Conservation (phyloP, 1,140 invertebrate species). For the Rhynchophorus ferrugineus region DNA sequence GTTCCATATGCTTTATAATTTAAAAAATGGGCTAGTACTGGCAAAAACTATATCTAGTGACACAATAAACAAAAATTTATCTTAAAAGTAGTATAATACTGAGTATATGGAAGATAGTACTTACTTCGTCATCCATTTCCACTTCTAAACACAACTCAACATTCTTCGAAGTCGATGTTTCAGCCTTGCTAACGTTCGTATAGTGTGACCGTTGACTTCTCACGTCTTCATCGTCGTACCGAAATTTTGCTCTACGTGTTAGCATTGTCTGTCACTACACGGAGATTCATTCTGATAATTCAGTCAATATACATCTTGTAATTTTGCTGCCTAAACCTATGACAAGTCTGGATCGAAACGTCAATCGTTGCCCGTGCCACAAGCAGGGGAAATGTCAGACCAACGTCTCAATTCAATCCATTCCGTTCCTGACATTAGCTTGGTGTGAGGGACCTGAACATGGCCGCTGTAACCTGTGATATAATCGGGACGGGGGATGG, state of each 20-base stretch:
- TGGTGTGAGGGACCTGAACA: slow-evolving; percentile 1
- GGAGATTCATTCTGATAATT: slow-evolving; percentile 16
- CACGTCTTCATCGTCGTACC: slow-evolving; percentile 19
- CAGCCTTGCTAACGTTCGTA: slow-evolving; percentile 13
- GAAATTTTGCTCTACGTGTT: slow-evolving; percentile 23
- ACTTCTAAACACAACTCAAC: slow-evolving; percentile 27
- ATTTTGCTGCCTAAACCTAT: slow-evolving; percentile 12
- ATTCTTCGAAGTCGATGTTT: slow-evolving; percentile 18
- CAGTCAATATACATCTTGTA: slow-evolving; percentile 9
- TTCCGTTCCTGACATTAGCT: background rate
- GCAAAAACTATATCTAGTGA: no score
- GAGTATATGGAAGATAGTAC: no score
- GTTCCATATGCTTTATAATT: no score
- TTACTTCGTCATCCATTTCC: slow-evolving; percentile 29
- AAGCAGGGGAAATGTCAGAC: background rate
- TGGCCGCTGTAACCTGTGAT: slow-evolving; percentile 14
- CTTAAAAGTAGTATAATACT: no score
- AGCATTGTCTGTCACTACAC: slow-evolving; percentile 15
- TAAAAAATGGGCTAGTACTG: no score
- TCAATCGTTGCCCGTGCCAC: background rate
- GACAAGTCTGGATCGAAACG: background rate
- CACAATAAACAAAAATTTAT: no score
- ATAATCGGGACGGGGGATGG: slow-evolving; percentile 16
- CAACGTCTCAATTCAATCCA: background rate
- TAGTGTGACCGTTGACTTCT: slow-evolving; percentile 19